Base-by-base conservation (phyloP, 2,888 invertebrate genomes). In the Corbicula japonica region DNA sequence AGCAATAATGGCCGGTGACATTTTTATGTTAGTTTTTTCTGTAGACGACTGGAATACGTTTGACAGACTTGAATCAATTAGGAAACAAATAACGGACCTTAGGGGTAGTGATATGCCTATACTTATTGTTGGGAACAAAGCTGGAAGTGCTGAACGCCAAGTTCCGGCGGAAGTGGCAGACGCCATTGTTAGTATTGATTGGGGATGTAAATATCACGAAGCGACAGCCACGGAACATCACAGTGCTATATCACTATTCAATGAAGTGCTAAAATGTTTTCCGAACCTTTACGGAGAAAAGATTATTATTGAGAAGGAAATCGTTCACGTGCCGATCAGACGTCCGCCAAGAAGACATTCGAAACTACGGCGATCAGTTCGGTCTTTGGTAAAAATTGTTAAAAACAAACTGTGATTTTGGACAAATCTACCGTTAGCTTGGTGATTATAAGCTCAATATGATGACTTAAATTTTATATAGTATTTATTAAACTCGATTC, bases 131-230 rank as follows among this genome's bases (percentile, higher is more conserved):
- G 91, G 88, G n/a, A 92, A 92, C 76, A 91, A 91, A 75, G 72
- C 86, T 0, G 91, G 92, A 79, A 66, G 62, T 15, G 61, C 74
- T 12, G 70, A 84, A 28, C 71, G 80, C 28, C 81, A 91, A 10
- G 83, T 86, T 28, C 85, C 92, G 48, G 96, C 96, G 81, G 96
- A 96, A 87, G 97, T 96, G 81, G 97, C 97, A 6, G 93, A 92
- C 75, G 88, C 90, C 12, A 84, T 97, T 30, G 97, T 97, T 6
- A 2, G 96, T 96, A 4, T 80, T 35, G 80, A 80, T 26, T 80
- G 80, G 80, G 54, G 50, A 21, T 68, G 62, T 48, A 76, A 56
- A 21, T 80, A 80, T 58, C 75, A 76, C 56, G 80, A 80, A 38
- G 62, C 68, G 15, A 62, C 72, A 1, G 80, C 80, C 3, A 75